Base-by-base conservation (phyloP, 2,113 vertebrate genomes). In the Callorhinus ursinus region DNA sequence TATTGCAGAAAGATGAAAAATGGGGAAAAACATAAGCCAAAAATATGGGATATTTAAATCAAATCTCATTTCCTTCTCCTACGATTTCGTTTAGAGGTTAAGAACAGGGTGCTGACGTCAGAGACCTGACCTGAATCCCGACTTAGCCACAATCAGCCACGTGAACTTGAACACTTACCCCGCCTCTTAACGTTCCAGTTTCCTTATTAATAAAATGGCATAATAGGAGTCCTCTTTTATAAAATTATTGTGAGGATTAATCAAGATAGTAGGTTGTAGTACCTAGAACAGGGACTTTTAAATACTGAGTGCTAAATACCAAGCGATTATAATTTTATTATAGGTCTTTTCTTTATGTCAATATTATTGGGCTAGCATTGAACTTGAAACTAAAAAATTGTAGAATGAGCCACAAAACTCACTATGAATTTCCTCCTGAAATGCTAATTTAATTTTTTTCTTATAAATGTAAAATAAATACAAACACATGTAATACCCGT, bases 381-480 rank as follows among this genome's bases (percentile, higher is more conserved):
- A 59, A 46, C 26, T 82, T 71, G 36, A 86, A 90, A 83, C 72
- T 69, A 88, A 90, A 95, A n/a, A 94, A 83, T 22, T 95, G 6
- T 72, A 63, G 28, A 85, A 21, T 7, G 24, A 95, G 10, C 42
- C 26, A 74, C 31, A 90, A 71, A 93, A 88, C 49, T 85, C 19
- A 46, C 61, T n/a, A 61, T 51, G 55, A 91, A 74, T 93, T 87
- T 85, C 33, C 3, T 96, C 28, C 33, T 88, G 26, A 81, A 93
- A 95, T 92, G 55, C 9, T 55, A 5, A 67, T 94, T 85, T 49
- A 67, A 46, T 71, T 81, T 79, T 39, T 71, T 67, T 59, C 74
- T 77, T 79, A 5, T 33, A n/a, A 89, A 57, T 96, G 95, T 97
- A 80, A 93, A 67, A 63, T 87, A 33, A 95, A 42, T 89, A 12